Evolutionary conservation across 2,888 invertebrate species (phyloP), one percentile per base, ranked within the genome.

Genomic region (Andrena fulva): DNA sequence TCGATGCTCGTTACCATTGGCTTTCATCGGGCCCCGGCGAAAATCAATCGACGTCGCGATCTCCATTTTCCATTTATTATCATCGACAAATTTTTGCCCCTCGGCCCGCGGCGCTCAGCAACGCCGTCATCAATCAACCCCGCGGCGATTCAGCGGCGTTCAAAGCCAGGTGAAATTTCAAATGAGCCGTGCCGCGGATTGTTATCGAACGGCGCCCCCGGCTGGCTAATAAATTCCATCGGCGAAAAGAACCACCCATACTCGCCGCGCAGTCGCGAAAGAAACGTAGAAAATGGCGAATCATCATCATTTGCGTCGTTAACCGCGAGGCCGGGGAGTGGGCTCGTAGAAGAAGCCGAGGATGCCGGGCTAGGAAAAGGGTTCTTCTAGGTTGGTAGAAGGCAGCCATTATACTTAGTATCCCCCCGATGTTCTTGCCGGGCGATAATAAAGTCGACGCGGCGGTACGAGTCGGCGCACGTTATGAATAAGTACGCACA

Each of bases 401-500:
- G 81, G 69, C 66, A 83, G 62, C 66, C 80, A 86, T 88, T 87
- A 86, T 79, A 75, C 85, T 85, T 82, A 71, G 82, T 79, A 78
- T 73, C 77, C 85, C 78, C 85, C 29, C 78, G 75, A 80, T 82
- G 85, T 88, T 86, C 88, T 80, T 80, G 82, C 79, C 60, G 77
- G 77, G 48, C 72, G 80, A 86, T 88, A 88, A 88, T 88, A 88
- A 85, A 88, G 83, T 85, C 88, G 83, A 80, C 69, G 85, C 72
- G 64, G 77, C 64, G 60, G 63, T 64, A 67, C 72, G 62, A 77
- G 87, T 62, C 84, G 84, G 75, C 77, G 73, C 78, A 75, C 85
- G 82, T 88, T 87, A 87, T 77, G 87, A 86, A 86, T 87, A 87
- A 87, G 85, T 77, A 81, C 87, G 80, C 77, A 67, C 82, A 80